Evolutionary conservation across 2,797 vertebrate genomes (phyloP).

Genomic region (Sebastolobus altivelis): DNA sequence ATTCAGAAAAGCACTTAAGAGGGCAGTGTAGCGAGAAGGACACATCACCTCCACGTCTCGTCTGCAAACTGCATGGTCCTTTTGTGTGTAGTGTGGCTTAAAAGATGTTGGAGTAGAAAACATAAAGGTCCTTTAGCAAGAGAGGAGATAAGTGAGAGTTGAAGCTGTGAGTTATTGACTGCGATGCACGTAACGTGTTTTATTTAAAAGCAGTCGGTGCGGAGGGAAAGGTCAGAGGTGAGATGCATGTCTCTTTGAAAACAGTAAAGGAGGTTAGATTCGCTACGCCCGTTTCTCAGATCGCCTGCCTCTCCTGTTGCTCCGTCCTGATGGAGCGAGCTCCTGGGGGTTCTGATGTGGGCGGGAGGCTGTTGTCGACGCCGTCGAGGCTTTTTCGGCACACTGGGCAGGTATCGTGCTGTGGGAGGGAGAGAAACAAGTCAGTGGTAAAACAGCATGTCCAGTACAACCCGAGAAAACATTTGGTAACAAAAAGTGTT

Average conservation of each 20-base stretch:
- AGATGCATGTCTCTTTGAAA: conserved; percentile 35
- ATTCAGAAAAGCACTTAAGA: conserved; percentile 55
- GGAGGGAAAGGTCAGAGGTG: conserved; percentile 13
- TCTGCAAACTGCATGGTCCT: conserved; percentile 38
- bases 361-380: conserved; percentile 87
- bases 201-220: conserved; percentile 40
- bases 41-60: conserved; percentile 37
- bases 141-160: conserved; percentile 35
- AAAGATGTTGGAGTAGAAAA: conserved; percentile 34
- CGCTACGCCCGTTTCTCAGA: conserved; percentile 74
- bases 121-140: conserved; percentile 40
- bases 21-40: conserved; percentile 46
- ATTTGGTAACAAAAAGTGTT: conserved; percentile 6
- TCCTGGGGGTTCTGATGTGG: conserved; percentile 72
- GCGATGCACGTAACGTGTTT: conserved; percentile 40
- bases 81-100: conserved; percentile 24
- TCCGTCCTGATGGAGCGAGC: conserved; percentile 75
- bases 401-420: conserved; percentile 95
- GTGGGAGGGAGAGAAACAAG: conserved; percentile 30
- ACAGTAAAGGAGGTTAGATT: conserved; percentile 35
- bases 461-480: conserved; percentile 5
- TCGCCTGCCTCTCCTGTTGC: conserved; percentile 87
- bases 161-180: conserved; percentile 26
- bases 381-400: conserved; percentile 93
- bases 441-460: background rate